phyloP scores from a whole-genome alignment of 2,888 invertebrate species.

The Himalopsyche tibetana region DNA sequence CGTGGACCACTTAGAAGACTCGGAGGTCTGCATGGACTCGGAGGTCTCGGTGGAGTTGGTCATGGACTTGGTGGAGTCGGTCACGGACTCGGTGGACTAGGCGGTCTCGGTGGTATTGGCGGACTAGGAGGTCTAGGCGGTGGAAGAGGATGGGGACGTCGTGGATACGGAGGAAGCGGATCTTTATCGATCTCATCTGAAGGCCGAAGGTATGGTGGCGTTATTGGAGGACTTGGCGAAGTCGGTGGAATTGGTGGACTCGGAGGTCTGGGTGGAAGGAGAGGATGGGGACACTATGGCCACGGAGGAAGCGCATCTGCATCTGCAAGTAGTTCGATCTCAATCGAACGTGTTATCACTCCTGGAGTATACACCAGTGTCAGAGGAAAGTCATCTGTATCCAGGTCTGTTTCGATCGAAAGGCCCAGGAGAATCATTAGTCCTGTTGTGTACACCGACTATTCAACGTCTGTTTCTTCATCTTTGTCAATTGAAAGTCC shows the following conservation, averaged over 20 bases:
- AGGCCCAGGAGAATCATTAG: constrained; percentile 29
- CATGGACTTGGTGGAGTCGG: neutral
- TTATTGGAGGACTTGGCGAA: constrained; percentile 1
- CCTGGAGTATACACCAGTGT: neutral
- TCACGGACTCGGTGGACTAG: neutral
- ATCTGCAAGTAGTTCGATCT: too few species aligned
- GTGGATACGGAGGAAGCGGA: constrained; percentile 47
- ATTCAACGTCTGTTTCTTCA: constrained; percentile 42
- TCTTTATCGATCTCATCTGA: neutral
- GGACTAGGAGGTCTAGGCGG: constrained; percentile 1
- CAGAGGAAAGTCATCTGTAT: neutral
- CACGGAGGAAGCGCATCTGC: constrained; percentile 29
- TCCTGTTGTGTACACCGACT: constrained; percentile 41
- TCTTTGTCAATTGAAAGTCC: constrained; percentile 39
- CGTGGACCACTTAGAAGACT: neutral
- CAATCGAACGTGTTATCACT: neutral
- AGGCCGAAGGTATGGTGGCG: constrained; percentile 24
- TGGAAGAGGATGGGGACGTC: constrained; percentile 46
- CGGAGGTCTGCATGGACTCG: constrained; percentile 1
- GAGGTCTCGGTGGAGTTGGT: too few species aligned
- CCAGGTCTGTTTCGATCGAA: constrained; percentile 29
- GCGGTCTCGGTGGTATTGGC: neutral
- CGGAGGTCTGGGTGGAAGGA: neutral
- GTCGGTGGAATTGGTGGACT: constrained; percentile 11
- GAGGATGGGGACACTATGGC: neutral